Evolutionary conservation across 2,797 vertebrate genomes (phyloP).

Genomic region (Danio aesculapii): DNA sequence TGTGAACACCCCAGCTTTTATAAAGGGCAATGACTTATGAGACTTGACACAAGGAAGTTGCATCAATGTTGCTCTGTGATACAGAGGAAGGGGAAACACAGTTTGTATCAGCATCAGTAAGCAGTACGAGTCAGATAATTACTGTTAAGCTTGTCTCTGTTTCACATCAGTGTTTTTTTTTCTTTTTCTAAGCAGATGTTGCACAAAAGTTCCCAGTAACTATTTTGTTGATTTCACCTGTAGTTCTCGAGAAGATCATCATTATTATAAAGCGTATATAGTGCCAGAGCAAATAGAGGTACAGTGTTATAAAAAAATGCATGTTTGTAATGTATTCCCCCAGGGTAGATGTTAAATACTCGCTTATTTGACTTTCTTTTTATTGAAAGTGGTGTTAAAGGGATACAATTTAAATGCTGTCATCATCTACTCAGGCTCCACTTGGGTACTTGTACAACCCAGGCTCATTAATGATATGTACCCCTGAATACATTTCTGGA

Average conservation of each 20-base stretch:
- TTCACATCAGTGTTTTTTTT: constrained; percentile 36
- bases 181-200: constrained; percentile 29
- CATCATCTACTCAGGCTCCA: too few species aligned
- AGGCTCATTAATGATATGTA: too few species aligned
- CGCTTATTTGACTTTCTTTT: not conserved
- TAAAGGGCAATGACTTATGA: constrained; percentile 67
- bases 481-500: too few species aligned
- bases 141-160: constrained; percentile 48
- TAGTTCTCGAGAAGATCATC: not conserved
- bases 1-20: constrained; percentile 41
- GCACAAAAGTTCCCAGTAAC: constrained; percentile 12
- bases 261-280: not conserved
- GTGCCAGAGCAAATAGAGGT: not conserved
- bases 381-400: constrained; percentile 10
- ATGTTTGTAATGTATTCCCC: not conserved
- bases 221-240: not conserved
- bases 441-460: too few species aligned
- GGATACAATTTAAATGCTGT: too few species aligned
- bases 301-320: not conserved
- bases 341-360: not conserved
- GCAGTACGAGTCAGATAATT: constrained; percentile 23
- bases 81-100: constrained; percentile 45
- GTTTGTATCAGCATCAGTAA: constrained; percentile 33
- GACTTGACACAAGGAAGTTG: constrained; percentile 80
- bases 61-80: constrained; percentile 66